Base-by-base conservation (phyloP, 2,113 vertebrate species). In the Solenodon paradoxus region DNA sequence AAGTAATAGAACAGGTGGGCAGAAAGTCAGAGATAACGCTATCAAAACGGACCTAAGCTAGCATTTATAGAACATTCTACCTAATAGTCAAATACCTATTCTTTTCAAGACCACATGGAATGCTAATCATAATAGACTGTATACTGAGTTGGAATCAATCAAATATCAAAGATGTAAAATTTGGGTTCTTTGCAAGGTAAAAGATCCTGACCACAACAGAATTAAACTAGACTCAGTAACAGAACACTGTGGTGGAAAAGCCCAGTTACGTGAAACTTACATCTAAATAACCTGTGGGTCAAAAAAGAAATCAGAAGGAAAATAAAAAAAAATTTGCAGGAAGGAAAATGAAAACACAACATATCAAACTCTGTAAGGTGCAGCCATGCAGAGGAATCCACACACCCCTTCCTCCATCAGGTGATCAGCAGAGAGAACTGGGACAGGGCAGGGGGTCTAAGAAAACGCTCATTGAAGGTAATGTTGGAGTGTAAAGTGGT, bases 61-160 rank as follows among this genome's bases (percentile, higher is more conserved):
- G 66, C 74, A 92, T 64, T 74, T 85, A 78, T 16, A 80, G 55
- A 57, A 64, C 82, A 86, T 64, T 80, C 57, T 22, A 87, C 47
- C 66, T 64, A 91, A 87, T 20, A 80, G 74, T 66, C 86, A 91
- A 95, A 66, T 72, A 72, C 47, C 57, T 86, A 8, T 49, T 86
- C 74, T 80, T 86, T 72, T 30, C 47, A 79, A 86, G 20, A 86
- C 5, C 20, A 92, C 57, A 87, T 3, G 49, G 64, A 40, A 20
- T 55, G 63, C 26, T 72, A 38, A 74, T 38, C 32, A 47, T 28
- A 80, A 57, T 5, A 47, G 26, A 42, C 24, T 38, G 79, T 32
- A 90, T 45, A 71, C 45, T 35, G 8, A 40, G 20, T 63, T 5
- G 49, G 20, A 63, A 55, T 28, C 47, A 55, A 86, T 80, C 64